A percentile compares a stretch with the other conserved stretches of the same genome.
Conservation (phyloP, 2,888 invertebrate genomes). For the Tinea trinotella region DNA sequence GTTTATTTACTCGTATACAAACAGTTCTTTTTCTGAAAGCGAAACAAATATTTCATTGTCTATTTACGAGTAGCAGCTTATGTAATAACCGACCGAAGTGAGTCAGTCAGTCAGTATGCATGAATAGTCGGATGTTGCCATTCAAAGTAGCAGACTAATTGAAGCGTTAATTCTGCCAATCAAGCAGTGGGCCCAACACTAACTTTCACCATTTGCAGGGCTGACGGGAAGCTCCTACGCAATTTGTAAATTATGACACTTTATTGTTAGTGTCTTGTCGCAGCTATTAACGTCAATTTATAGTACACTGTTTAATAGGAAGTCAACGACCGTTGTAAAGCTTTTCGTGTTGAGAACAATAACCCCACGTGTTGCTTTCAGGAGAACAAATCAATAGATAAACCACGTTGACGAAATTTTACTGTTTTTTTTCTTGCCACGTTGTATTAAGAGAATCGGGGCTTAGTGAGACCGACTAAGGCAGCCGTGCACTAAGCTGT, state of each 20-base stretch:
- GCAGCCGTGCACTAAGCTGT: no score
- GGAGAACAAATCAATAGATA: no score
- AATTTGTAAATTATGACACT: slow-evolving; percentile 15
- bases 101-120: slow-evolving; percentile 9
- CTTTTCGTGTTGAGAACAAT: not conserved
- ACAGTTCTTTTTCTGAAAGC: not conserved
- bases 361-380: slow-evolving; percentile 2
- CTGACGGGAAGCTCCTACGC: slow-evolving; percentile 13
- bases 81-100: slow-evolving; percentile 2
- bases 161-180: slow-evolving; percentile 23
- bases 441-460: no score
- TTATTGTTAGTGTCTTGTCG: slow-evolving; percentile 15
- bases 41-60: slow-evolving; percentile 10
- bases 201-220: slow-evolving; percentile 20
- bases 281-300: slow-evolving; percentile 5
- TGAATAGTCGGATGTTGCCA: slow-evolving; percentile 16
- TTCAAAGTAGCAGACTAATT: slow-evolving; percentile 18
- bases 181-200: slow-evolving; percentile 17
- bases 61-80: not conserved
- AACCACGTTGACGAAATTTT: no score
- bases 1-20: no score
- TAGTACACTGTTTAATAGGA: slow-evolving; percentile 7
- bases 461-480: no score
- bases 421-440: no score
- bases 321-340: not conserved